Evolutionary conservation across 2,797 vertebrate genomes (phyloP).

Genomic region (Trachops cirrhosus): DNA sequence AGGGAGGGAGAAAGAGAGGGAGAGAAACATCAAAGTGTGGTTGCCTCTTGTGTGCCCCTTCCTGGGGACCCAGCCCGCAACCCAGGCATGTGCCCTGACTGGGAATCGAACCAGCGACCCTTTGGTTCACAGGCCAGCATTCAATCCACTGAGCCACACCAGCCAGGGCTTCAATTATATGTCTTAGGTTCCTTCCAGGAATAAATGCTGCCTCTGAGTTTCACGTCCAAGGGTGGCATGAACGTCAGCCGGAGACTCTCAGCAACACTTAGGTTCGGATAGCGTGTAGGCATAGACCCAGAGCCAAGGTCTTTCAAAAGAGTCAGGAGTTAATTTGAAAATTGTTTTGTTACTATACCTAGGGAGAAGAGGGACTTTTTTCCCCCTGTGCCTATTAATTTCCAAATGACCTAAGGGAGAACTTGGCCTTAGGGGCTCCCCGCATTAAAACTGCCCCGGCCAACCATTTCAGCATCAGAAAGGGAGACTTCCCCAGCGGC

Average conservation of each 20-base stretch:
- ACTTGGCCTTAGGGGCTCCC: neutral
- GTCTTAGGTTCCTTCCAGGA: neutral
- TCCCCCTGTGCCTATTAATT: neutral
- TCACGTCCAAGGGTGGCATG: neutral
- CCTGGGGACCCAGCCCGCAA: too few species aligned
- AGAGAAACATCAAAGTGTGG: too few species aligned
- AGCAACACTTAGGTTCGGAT: neutral
- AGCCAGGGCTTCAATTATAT: neutral
- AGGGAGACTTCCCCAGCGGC: neutral
- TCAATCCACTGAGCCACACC: too few species aligned
- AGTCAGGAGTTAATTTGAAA: slow-evolving; percentile 33
- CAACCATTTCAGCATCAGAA: neutral
- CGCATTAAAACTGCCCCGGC: neutral
- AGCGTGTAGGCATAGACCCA: neutral
- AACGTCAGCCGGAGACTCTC: neutral
- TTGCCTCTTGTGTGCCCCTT: too few species aligned
- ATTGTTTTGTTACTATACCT: slow-evolving; percentile 19
- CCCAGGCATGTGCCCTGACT: too few species aligned
- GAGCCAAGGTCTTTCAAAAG: slow-evolving; percentile 39
- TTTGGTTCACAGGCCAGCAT: too few species aligned
- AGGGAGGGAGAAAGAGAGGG: too few species aligned
- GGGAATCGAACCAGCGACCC: too few species aligned
- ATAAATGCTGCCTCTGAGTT: neutral
- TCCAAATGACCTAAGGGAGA: neutral
- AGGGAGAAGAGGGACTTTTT: neutral